Conservation (phyloP, 2,113 vertebrate genomes). For the Xenotilapia flavipinnis region DNA sequence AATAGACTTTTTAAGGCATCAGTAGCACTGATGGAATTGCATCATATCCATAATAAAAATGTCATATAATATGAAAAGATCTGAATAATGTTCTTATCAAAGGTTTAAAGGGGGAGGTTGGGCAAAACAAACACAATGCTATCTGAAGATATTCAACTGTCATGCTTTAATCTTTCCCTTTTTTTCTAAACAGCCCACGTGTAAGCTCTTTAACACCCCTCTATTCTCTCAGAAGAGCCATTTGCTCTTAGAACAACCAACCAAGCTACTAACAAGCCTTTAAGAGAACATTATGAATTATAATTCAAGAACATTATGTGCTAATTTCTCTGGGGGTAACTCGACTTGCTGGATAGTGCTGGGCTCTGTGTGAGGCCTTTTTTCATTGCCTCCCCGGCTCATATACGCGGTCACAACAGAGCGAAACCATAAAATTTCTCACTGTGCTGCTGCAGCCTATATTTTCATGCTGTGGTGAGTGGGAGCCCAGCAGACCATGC, state of each 20-base stretch:
- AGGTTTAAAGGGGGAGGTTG: background rate
- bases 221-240: background rate
- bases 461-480: constrained; percentile 27
- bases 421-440: constrained; percentile 9
- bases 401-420: background rate
- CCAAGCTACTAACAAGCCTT: constrained; percentile 39
- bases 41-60: background rate
- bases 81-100: background rate
- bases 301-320: constrained; percentile 46
- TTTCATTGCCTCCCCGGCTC: background rate
- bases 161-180: background rate
- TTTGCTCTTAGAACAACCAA: constrained; percentile 9
- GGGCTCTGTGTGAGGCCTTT: constrained; percentile 19
- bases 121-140: background rate
- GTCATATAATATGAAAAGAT: background rate
- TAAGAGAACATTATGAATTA: constrained; percentile 56
- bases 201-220: background rate
- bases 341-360: background rate
- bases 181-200: background rate
- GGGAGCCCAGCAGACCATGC: constrained; percentile 5
- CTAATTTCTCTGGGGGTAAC: constrained; percentile 52
- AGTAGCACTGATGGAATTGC: background rate
- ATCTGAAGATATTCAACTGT: background rate
- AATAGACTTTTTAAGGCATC: background rate
- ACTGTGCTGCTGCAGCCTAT: constrained; percentile 18